Conservation (phyloP, 2,888 invertebrate genomes). For the Eurytoma adleriae region DNA sequence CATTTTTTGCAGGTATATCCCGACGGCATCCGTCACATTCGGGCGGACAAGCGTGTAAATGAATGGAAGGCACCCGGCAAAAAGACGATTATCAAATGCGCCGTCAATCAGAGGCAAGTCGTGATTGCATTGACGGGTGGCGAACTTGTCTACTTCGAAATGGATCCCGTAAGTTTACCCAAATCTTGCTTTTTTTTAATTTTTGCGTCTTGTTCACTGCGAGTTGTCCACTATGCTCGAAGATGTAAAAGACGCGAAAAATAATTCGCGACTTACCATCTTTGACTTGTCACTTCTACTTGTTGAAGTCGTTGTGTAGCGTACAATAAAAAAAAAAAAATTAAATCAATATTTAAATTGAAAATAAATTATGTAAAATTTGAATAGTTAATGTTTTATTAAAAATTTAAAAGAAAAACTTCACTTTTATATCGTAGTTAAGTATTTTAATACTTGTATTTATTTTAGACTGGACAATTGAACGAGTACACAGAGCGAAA, state of each 20-base stretch:
- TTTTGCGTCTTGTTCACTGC: conserved; percentile 72
- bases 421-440: neutral
- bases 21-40: conserved; percentile 98
- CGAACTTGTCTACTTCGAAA: conserved; percentile 99
- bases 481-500: conserved; percentile 99
- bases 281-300: conserved; percentile 35
- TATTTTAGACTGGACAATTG: conserved; percentile 92
- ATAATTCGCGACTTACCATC: conserved; percentile 53
- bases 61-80: conserved; percentile 99
- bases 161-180: conserved; percentile 92
- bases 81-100: conserved; percentile 97
- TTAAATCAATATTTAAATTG: neutral
- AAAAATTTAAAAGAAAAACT: neutral
- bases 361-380: neutral
- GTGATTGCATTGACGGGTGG: conserved; percentile 98
- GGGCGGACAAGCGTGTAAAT: conserved; percentile 98
- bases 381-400: neutral
- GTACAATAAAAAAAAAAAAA: conserved; percentile 31
- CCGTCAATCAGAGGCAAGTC: conserved; percentile 98
- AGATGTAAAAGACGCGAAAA: conserved; percentile 72
- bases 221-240: conserved; percentile 61
- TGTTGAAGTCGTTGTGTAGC: conserved; percentile 46
- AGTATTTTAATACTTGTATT: conserved; percentile 43
- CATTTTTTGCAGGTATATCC: conserved; percentile 87
- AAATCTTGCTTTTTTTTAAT: conserved; percentile 7